phyloP scores from a whole-genome alignment of 2,113 vertebrate genomes.

The Microtus ochrogaster region DNA sequence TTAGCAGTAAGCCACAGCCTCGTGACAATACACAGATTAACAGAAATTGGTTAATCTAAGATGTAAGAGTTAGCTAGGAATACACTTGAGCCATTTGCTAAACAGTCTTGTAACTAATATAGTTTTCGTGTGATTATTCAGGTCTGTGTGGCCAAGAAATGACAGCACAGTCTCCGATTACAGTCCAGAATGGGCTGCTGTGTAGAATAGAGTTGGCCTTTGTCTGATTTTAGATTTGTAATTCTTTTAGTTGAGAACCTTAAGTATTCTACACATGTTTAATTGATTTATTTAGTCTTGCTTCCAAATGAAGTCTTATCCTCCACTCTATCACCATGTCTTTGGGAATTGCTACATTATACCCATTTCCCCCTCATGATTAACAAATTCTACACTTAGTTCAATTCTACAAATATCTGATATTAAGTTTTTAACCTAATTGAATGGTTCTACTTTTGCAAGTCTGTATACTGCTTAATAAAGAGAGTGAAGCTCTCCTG shows the following conservation, averaged over 20 bases:
- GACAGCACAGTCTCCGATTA: no score
- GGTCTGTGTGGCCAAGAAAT: no score
- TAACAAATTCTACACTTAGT: not conserved
- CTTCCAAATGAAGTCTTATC: not conserved
- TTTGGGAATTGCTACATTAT: not conserved
- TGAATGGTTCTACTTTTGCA: not conserved
- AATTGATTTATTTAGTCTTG: not conserved
- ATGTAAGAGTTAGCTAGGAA: no score
- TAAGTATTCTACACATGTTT: not conserved
- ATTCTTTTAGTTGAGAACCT: not conserved
- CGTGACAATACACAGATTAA: no score
- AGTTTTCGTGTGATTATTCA: no score
- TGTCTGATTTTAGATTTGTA: constrained; percentile 10
- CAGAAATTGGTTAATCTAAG: no score
- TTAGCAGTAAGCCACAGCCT: no score
- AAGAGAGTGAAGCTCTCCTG: not conserved
- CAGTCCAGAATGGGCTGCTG: not conserved
- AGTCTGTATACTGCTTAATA: not conserved
- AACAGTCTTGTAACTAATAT: no score
- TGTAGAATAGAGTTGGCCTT: not conserved
- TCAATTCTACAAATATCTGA: not conserved
- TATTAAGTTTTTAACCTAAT: not conserved
- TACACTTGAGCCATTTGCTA: no score
- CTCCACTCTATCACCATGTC: rapidly evolving
- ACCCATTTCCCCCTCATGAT: not conserved